These are phyloP conservation scores for Laticauda laticaudata DNA, from an alignment of 2,113 vertebrate genomes.

Conservation along the genomic window DNA sequence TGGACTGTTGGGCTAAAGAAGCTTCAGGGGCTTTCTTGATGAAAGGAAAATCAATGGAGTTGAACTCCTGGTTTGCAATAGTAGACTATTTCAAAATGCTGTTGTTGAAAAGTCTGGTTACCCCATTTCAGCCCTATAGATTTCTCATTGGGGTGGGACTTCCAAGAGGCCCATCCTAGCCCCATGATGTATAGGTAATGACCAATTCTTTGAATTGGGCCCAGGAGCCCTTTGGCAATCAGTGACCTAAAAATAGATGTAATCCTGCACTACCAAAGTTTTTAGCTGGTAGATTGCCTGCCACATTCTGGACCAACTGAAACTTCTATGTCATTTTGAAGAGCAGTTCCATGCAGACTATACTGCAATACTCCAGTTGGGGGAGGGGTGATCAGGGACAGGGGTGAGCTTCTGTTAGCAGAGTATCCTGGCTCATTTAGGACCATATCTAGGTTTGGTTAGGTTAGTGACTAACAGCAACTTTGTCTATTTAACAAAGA, in stretches of 20 bases:
- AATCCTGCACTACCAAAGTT: neutral
- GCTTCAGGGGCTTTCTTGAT: neutral
- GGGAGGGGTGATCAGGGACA: neutral
- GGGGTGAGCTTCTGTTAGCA: neutral
- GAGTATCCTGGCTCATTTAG: neutral
- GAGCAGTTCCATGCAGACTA: neutral
- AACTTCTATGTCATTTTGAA: neutral
- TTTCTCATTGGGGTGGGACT: neutral
- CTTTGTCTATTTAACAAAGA: neutral
- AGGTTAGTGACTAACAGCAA: neutral
- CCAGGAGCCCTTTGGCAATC: neutral
- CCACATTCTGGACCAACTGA: neutral
- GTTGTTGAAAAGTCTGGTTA: neutral
- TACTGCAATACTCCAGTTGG: neutral
- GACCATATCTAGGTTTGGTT: neutral
- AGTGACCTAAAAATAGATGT: neutral
- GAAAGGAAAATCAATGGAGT: neutral
- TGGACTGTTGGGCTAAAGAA: neutral
- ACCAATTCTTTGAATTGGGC: neutral
- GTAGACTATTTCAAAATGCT: neutral
- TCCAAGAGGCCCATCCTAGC: neutral
- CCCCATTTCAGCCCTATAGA: neutral
- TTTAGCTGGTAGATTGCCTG: neutral
- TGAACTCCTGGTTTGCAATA: neutral
- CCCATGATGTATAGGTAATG: neutral